Evolutionary conservation across 2,797 vertebrate genomes (phyloP).

Genomic region (Phalanger gymnotis): DNA sequence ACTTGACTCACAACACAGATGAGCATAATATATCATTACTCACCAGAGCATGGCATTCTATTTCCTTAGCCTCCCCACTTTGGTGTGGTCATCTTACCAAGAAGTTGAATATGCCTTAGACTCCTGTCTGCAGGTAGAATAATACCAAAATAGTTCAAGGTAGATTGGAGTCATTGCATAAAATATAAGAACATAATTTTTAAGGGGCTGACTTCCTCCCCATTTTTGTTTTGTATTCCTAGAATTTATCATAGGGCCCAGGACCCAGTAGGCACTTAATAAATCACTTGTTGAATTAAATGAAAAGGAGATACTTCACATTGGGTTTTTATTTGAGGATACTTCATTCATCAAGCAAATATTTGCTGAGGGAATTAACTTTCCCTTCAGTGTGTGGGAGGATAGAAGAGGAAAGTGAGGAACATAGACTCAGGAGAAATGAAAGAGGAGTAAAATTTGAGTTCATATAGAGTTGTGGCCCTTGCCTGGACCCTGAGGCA

Average conservation of each 20-base stretch:
- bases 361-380: not conserved
- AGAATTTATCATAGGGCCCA: not conserved
- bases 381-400: not conserved
- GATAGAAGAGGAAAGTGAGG: not conserved
- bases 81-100: not conserved
- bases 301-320: not conserved
- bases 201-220: not conserved
- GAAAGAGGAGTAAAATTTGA: not conserved
- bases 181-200: not conserved
- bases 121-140: not conserved
- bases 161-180: not conserved
- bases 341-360: not conserved
- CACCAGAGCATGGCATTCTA: not conserved
- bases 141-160: not conserved
- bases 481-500: not conserved
- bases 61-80: not conserved
- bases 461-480: not conserved
- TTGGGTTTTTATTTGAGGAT: not conserved
- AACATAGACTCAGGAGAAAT: not conserved
- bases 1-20: not conserved
- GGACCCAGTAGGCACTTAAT: not conserved
- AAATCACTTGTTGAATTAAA: not conserved
- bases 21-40: not conserved
- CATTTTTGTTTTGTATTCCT: not conserved
- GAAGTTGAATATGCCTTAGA: not conserved